Evolutionary conservation across 2,113 vertebrate species (phyloP), one percentile per base, ranked within the genome.

Genomic region (Neodon shergylaensis): DNA sequence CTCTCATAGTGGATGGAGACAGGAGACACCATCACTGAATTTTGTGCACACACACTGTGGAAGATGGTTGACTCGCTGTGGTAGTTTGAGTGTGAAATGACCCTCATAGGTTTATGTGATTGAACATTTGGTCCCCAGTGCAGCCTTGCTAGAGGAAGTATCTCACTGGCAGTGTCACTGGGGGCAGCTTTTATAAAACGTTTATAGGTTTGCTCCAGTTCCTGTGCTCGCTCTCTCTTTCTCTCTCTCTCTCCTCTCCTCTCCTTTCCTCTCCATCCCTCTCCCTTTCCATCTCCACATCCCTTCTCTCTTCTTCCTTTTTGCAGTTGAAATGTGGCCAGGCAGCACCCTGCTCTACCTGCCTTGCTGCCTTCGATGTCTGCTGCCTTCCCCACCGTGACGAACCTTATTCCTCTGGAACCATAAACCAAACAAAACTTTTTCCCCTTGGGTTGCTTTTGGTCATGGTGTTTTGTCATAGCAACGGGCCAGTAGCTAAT

Each of bases 11-110:
- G 1, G 10, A 2, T 3, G 21, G 28, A 36, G 26, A 2, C 13
- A 5, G 36, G 26, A 0, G 3, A 39, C 12, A 10, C 47, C 0
- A 1, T 61, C 74, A n/a, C n/a, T 1, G 0, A 26, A 8, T 49
- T 54, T 79, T 10, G 22, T 2, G 2, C 1, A 9, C 16, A 24
- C 73, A 44, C 73, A 61, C 3, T 17, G 3, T 0, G 5, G 74
- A 7, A 1, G 33, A 36, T 36, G 4, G 0, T 1, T 1, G 11
- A 33, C 7, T 7, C 2, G 5, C 76, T 79, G 47, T 36, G 28
- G 31, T 52, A 36, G 77, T 39, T 24, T 54, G 77, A 36, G 36
- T 79, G 33, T 2, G 17, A 79, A 58, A 58, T 17, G 19, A 42
- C 36, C 78, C 36, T n/a, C 21, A 13, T 39, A 39, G 52, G 36